Base-by-base conservation (phyloP, 2,113 vertebrate genomes). In the Alethe diademata region DNA sequence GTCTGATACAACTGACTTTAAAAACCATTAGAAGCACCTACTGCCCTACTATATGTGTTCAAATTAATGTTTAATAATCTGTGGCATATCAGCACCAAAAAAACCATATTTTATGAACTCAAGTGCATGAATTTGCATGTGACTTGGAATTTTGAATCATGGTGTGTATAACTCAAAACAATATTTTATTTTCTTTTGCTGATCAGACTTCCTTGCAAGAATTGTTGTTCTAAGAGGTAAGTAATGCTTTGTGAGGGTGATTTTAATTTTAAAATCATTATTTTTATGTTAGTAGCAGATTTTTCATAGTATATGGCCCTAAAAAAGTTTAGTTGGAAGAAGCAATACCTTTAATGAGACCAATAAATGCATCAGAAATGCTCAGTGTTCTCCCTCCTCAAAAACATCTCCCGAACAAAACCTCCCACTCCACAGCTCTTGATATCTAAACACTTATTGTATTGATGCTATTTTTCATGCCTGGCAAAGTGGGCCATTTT, bases 351-450 rank as follows among this genome's bases (percentile, higher is more conserved):
- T 75, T 75, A 31, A 42, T n/a, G 29, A 79, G 28, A 56, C 60
- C 42, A 67, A 48, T 56, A 73, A 64, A 90, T 50, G 11, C 1
- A 61, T 42, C 71, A 18, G 62, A 83, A 88, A 64, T 7, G 2
- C 3, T 50, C 24, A 36, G 23, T 36, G 20, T 11, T 5, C 8
- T 40, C 3, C 5, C 4, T 4, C 4, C 6, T 45, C 19, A 42
- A 54, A 76, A 76, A 4, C 7, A 78, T 26, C 6, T 9, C 8
- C n/a, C 76, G 19, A 58, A 67, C 4, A 78, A 64, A 73, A 36
- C 14, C 12, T 70, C 19, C 6, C 19, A n/a, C 4, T 54, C 5
- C 11, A 3, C 19, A 58, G 22, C 26, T 84, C 16, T 76, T 61
- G 33, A 22, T 33, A 19, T 12, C 14, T 83, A 50, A 92, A 47